phyloP scores from a whole-genome alignment of 2,888 invertebrate species.

The Kuschelorhynchus macadamiae region DNA sequence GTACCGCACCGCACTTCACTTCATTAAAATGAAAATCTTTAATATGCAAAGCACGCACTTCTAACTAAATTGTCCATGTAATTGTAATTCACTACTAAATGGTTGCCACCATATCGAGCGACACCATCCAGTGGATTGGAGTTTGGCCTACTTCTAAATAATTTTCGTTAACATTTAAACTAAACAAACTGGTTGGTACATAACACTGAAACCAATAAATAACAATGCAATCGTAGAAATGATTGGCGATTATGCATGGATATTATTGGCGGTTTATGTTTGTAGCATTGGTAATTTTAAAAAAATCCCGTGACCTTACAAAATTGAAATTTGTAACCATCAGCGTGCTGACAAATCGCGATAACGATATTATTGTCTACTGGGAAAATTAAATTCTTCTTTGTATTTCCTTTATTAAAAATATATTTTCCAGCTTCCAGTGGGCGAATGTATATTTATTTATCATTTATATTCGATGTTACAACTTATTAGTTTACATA shows the following conservation, averaged over 20 bases:
- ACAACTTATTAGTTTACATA: too few relatives aligned
- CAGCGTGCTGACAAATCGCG: neutral
- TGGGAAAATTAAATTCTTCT: too few relatives aligned
- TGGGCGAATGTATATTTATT: too few relatives aligned
- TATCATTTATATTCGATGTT: too few relatives aligned
- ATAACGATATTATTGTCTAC: too few relatives aligned
- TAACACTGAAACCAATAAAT: conserved; percentile 16
- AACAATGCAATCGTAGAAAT: conserved; percentile 27
- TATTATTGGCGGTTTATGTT: conserved; percentile 12
- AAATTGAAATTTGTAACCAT: conserved; percentile 3
- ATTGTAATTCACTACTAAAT: conserved; percentile 33
- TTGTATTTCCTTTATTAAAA: too few relatives aligned
- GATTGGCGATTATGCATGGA: conserved; percentile 27
- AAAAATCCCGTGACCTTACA: conserved; percentile 12
- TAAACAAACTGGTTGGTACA: conserved; percentile 31
- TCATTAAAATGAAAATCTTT: conserved; percentile 16
- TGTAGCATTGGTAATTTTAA: neutral
- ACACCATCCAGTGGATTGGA: conserved; percentile 39
- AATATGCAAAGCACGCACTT: conserved; percentile 34
- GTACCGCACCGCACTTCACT: conserved; percentile 3
- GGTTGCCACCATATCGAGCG: conserved; percentile 14
- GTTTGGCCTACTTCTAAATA: conserved; percentile 43
- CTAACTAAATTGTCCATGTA: conserved; percentile 37
- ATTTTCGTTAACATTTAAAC: conserved; percentile 43
- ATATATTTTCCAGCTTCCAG: too few relatives aligned